Evolutionary conservation across 2,113 vertebrate genomes (phyloP), one percentile per base, ranked within the genome.

Genomic region (Marmota flaviventris): DNA sequence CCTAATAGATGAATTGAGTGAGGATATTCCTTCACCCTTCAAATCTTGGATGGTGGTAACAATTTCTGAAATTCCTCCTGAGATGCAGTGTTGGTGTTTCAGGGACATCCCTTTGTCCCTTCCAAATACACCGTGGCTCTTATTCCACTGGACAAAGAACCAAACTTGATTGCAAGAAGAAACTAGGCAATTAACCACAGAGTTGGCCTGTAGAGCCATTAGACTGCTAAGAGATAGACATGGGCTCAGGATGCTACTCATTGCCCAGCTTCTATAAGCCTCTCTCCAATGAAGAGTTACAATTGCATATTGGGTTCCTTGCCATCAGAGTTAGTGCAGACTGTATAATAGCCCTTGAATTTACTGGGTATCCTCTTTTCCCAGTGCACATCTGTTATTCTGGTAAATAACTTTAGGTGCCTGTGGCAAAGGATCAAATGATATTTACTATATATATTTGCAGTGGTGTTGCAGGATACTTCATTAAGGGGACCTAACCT

Each of bases 261-360:
- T 22, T 85, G 37, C 9, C 42, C 51, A 20, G 14, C 45, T 93
- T 95, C 37, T 8, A 70, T 48, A 51, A 81, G 29, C 22, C 67
- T 91, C 24, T 89, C 48, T 92, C 25, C 37, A 85, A 85, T 76
- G 73, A 82, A 97, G 24, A 58, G 11, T 53, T 56, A 69, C 34
- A 37, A 32, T 45, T 88, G 37, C 16, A 63, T 81, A 69, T 96
- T 88, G 27, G 51, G 42, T 95, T 91, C 45, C 32, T 93, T 94
- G 77, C 51, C 88, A 18, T 94, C 56, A 58, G 25, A 88, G 51
- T 39, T 29, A 81, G n/a, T 24, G 22, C 37, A 78, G 51, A 85
- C 42, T 34, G 37, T 70, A 42, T 45, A 88, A 29, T 0, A 70
- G 34, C 45, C 8, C 56, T 73, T 85, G 77, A 82, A 53, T 7